Conservation (phyloP, 2,113 vertebrate genomes). For the Chloropsis hardwickii region DNA sequence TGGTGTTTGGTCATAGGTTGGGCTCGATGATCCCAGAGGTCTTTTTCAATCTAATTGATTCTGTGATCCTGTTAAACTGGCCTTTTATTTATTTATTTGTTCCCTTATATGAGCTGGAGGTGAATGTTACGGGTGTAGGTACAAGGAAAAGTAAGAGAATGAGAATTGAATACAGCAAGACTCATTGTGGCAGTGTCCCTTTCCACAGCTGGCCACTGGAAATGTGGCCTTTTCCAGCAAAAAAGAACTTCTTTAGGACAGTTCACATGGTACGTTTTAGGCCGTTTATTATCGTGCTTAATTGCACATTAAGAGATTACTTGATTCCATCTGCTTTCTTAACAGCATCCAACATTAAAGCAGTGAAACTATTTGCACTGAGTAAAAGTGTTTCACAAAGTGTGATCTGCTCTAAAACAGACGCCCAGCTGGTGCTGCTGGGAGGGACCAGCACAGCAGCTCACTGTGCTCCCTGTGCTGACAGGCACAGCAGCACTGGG, state of each 20-base stretch:
- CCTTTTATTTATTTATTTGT: accelerated
- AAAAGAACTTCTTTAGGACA: background rate
- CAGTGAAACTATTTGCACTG: background rate
- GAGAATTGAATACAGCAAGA: background rate
- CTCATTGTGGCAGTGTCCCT: accelerated
- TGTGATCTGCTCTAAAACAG: background rate
- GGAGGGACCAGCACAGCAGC: background rate
- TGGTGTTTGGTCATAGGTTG: background rate
- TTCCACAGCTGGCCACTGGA: background rate
- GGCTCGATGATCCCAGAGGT: background rate
- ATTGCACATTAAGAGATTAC: background rate
- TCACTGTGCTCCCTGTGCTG: accelerated
- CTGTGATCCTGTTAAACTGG: background rate
- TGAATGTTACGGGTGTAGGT: background rate
- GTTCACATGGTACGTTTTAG: background rate
- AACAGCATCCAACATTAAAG: background rate
- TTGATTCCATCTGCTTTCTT: background rate
- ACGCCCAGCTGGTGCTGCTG: background rate
- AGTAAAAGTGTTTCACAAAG: background rate
- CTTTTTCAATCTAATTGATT: background rate
- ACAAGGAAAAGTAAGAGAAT: background rate
- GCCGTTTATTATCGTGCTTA: background rate
- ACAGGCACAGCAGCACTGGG: background rate
- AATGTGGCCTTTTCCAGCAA: background rate
- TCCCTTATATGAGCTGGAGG: too few species aligned